Base-by-base conservation (phyloP, 2,888 invertebrate genomes). In the Eurytoma californica region DNA sequence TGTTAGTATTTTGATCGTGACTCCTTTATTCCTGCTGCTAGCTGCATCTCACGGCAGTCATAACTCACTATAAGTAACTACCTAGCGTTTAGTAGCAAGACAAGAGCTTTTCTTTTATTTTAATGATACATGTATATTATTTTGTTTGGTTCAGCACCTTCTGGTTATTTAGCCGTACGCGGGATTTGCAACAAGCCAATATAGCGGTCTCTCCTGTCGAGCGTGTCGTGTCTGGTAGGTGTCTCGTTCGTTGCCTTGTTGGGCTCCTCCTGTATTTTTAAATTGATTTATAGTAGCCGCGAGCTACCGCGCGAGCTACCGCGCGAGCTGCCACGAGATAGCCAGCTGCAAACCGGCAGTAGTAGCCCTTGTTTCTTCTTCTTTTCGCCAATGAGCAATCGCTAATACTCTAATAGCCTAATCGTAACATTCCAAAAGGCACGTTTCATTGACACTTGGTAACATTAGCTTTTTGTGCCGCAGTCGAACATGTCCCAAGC, bases 401-500 rank as follows among this genome's bases (percentile, higher is more conserved):
- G 30, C 30, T 30, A 30, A 3, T 30, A 24, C 7, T 3, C 30
- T 30, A 30, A 30, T 30, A 24, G 24, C 24, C 24, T 24, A 2
- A 24, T 24, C 24, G 30, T 30, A 30, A 5, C 30, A 30, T 39
- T 39, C 9, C 9, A 0, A 0, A 39, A 39, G 9, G 18, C 72
- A 18, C 61, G 20, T 18, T 53, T 20, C 18, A 12, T 70, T 47
- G 63, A 55, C 16, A 9, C 39, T 7, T 4, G 7, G 9, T 39
- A 39, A 39, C 51, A 28, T 49, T 51, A 2, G 4, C 24, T 60
- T 55, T 3, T 69, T 53, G 39, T 72, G 28, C 16, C n/a, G 51
- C 88, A 95, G 93, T 93, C 94, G 53, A 95, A 93, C 84, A 95
- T 96, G 92, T 95, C 95, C 84, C 93, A 94, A 86, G 92, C 94